A percentile compares a stretch with the other conserved stretches of the same genome.
phyloP scores from a whole-genome alignment of 2,113 vertebrate genomes.

The Ramphastos sulfuratus region DNA sequence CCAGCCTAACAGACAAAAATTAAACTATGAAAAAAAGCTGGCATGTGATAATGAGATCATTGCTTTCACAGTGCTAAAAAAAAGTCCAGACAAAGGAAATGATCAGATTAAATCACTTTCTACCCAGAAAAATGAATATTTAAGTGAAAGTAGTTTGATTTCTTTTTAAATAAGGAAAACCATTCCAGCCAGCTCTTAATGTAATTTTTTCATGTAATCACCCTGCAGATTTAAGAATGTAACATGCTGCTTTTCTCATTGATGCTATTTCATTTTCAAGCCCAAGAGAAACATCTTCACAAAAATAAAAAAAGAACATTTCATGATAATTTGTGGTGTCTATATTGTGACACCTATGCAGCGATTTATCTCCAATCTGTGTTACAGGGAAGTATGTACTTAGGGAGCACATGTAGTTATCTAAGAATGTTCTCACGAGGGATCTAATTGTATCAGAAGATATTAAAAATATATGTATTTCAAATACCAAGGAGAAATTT shows the following conservation, averaged over 20 bases:
- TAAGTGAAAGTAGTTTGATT: neutral
- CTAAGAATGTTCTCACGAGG: neutral
- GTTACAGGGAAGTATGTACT: neutral
- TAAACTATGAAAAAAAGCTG: neutral
- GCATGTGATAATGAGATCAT: neutral
- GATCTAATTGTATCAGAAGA: neutral
- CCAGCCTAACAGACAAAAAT: constrained; percentile 19
- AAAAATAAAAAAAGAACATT: neutral
- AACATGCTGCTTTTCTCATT: neutral
- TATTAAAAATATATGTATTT: neutral
- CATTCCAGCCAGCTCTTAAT: neutral
- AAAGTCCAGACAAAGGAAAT: neutral
- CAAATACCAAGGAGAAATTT: neutral
- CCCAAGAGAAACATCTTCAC: neutral
- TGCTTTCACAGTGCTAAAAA: neutral
- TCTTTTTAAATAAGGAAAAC: neutral
- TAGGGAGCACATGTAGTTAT: neutral
- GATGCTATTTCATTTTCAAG: neutral
- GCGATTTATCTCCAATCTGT: neutral
- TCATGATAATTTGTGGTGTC: neutral
- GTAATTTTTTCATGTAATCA: neutral
- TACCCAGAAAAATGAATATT: neutral
- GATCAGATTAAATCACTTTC: neutral
- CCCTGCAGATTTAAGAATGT: neutral
- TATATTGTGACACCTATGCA: neutral